A percentile compares a stretch with the other conserved stretches of the same genome.
Evolutionary conservation across 2,888 invertebrate genomes (phyloP).

Genomic region (Amphipyra berbera): DNA sequence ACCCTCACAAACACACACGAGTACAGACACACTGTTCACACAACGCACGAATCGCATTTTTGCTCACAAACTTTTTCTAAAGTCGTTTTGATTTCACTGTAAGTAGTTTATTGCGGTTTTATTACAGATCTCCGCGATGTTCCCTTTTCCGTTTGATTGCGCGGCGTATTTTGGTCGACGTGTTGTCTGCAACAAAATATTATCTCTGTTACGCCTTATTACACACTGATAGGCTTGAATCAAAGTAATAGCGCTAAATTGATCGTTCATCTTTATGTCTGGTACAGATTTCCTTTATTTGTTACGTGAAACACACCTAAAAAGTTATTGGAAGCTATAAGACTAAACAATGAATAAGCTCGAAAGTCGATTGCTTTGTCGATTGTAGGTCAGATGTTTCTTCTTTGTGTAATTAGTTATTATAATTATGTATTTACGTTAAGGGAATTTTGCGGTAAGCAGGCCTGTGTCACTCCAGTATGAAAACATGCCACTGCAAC

Average conservation of each 20-base stretch:
- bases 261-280: slow-evolving; percentile 46
- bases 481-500: no score
- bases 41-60: slow-evolving; percentile 72
- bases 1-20: slow-evolving; percentile 61
- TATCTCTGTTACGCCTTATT: slow-evolving; percentile 56
- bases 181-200: slow-evolving; percentile 79
- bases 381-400: slow-evolving; percentile 6
- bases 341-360: slow-evolving; percentile 41
- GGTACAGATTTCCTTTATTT: slow-evolving; percentile 42
- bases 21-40: slow-evolving; percentile 55
- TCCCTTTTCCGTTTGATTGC: slow-evolving; percentile 74
- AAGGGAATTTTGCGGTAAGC: no score
- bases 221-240: slow-evolving; percentile 42
- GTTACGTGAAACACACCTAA: slow-evolving; percentile 30
- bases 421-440: no score
- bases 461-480: no score
- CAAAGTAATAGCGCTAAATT: slow-evolving; percentile 52
- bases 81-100: slow-evolving; percentile 71
- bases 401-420: background rate
- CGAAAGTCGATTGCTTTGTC: slow-evolving; percentile 20
- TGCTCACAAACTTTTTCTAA: slow-evolving; percentile 65
- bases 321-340: slow-evolving; percentile 43
- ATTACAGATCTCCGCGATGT: slow-evolving; percentile 71
- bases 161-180: slow-evolving; percentile 65
- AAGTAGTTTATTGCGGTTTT: slow-evolving; percentile 81